Evolutionary conservation across 92 coral and sea anemone species (phyloP), one percentile per base, ranked within the genome.

Genomic region (Epizoanthus rinbou): DNA sequence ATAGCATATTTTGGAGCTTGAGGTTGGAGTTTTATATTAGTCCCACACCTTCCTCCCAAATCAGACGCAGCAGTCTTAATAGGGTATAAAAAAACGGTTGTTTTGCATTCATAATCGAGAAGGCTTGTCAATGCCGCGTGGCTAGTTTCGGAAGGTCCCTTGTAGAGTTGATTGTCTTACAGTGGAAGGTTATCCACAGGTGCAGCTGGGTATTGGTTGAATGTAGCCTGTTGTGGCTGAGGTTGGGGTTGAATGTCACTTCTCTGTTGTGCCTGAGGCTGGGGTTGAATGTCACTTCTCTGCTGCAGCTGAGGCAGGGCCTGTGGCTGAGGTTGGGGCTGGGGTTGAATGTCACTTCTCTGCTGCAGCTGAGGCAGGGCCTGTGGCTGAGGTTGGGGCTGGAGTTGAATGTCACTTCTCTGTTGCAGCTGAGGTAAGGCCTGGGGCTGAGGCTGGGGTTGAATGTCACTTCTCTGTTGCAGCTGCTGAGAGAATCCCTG

Each of bases 221-320:
- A 69, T 43, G 70, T 74, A 58, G 88, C 67, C 56, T 84, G 53
- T 58, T 88, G 91, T 76, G 83, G 91, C 54, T 41, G 37, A 16
- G 87, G 70, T 28, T 69, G 60, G 43, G 79, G 65, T 39, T 86
- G 91, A 75, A 89, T 86, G 73, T 74, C 80, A 69, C 87, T 89
- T 75, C 87, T 63, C 62, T 78, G 91, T 45, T 81, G 85, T 5
- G 13, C 2, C 43, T 37, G 25, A 43, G 56, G 58, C 18, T 52
- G 62, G 9, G 50, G 85, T 31, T 75, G 81, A 45, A 74, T 25
- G 22, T 74, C 80, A 56, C 80, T 74, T 74, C 80, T 52, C 64
- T 69, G 74, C 41, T 65, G 70, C 22, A 56, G 80, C 10, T 22
- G 35, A 3, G 63, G 70, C n/a, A 70, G 65, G 33, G 76, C 70